Evolutionary conservation across 2,797 vertebrate genomes (phyloP).

Genomic region (Aeoliscus strigatus): DNA sequence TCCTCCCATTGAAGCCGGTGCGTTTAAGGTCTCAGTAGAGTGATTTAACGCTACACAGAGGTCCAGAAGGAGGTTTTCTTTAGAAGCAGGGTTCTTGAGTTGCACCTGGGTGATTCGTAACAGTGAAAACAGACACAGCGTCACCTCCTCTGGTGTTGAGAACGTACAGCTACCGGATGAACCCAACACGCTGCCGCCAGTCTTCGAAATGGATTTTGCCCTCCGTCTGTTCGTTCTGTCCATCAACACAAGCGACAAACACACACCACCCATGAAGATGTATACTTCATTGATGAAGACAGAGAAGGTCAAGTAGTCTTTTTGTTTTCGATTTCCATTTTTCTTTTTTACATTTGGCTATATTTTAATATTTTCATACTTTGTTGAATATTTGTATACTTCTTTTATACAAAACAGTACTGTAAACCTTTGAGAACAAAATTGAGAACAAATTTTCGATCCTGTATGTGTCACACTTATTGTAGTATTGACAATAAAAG

Average conservation of each 20-base stretch:
- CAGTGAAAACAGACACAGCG: conserved; percentile 6
- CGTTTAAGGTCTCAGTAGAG: conserved; percentile 69
- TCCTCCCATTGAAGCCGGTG: conserved; percentile 75
- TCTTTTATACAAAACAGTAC: too few relatives aligned
- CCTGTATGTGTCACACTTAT: too few relatives aligned
- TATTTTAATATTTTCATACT: too few relatives aligned
- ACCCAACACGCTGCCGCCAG: too few relatives aligned
- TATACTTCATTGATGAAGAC: conserved; percentile 58
- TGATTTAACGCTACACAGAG: conserved; percentile 65
- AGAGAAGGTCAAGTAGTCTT: conserved; percentile 45
- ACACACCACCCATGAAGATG: conserved; percentile 36
- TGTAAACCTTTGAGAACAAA: too few relatives aligned
- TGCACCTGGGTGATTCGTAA: conserved; percentile 19
- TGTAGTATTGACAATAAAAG: too few relatives aligned
- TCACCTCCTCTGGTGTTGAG: conserved; percentile 4
- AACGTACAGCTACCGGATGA: too few relatives aligned
- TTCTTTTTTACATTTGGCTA: too few relatives aligned
- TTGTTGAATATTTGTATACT: too few relatives aligned
- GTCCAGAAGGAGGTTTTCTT: conserved; percentile 57
- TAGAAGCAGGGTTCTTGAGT: conserved; percentile 39
- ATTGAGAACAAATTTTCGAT: too few relatives aligned
- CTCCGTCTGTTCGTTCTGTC: conserved; percentile 27
- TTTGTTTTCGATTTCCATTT: conserved; percentile 4
- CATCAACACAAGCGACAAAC: conserved; percentile 40
- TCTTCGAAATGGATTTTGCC: conserved; percentile 18